Evolutionary conservation across 2,113 vertebrate species (phyloP), one percentile per base, ranked within the genome.

Genomic region (Psephotus haematonotus): DNA sequence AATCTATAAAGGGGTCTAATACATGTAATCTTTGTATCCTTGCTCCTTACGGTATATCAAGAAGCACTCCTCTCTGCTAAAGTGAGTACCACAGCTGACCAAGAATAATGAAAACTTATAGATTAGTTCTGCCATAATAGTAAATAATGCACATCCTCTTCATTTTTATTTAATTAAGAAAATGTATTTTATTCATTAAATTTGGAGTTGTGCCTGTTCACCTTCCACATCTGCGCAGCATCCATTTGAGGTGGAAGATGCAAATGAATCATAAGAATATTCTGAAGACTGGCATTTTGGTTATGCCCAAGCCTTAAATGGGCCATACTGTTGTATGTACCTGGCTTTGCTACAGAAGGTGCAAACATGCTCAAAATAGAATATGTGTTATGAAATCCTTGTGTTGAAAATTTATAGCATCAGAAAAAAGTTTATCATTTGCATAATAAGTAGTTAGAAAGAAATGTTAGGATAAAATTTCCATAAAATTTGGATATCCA

Each of bases 121-220:
- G 49, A 41, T 69, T 8, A 15, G 16, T 70, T 81, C 50, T 93
- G 57, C 70, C 16, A 1, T 62, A 80, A 74, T 33, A 94, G 91
- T 90, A 91, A 96, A 95, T 94, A 96, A 95, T 94, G 83, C 86
- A 96, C 74, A 81, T 39, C 88, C 62, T 77, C 88, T 93, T 95
- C 46, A 87, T 94, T 94, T 97, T 84, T 90, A 93, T 96, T 97
- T 93, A 95, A 93, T 94, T 85, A 79, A 96, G 82, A 93, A 90
- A 89, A 72, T 27, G 35, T 94, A 24, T 86, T 95, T 96, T 95
- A 95, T 96, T 97, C 18, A 94, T 97, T 78, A 83, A 17, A 50
- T 71, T 82, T 60, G 49, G 77, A 89, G 62, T 41, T 79, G 17
- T 78, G 90, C 59, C 72, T 92, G 37, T 65, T 47, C 50, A 92